Conservation (phyloP, 2,888 invertebrate genomes). For the Ramazzottius varieornatus region DNA sequence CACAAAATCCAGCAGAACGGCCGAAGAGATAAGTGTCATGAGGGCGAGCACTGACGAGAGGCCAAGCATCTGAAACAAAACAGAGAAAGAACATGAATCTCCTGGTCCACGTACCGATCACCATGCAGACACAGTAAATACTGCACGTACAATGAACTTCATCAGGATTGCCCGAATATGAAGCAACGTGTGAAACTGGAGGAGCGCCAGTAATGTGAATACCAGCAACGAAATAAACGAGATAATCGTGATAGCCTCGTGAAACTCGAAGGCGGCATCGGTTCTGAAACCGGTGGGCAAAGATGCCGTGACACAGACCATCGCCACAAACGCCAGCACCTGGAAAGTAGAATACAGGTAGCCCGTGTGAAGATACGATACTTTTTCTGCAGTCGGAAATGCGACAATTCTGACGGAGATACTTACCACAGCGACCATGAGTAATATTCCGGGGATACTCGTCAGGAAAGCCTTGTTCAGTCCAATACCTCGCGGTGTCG, state of each 20-base stretch:
- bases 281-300: background rate
- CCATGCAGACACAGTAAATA: too few relatives aligned
- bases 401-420: too few relatives aligned
- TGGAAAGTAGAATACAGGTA: background rate
- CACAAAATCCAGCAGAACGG: background rate
- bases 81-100: too few relatives aligned
- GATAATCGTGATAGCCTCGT: background rate
- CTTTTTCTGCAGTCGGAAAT: too few relatives aligned
- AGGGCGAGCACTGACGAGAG: background rate
- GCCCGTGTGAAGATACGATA: background rate
- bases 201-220: background rate
- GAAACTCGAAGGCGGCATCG: background rate
- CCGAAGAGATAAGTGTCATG: background rate
- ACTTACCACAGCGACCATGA: background rate
- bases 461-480: background rate
- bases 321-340: background rate
- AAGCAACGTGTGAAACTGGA: background rate
- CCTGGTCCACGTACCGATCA: too few relatives aligned
- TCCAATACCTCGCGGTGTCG: background rate
- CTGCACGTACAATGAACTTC: background rate
- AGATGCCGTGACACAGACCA: background rate
- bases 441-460: background rate
- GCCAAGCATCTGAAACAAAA: background rate
- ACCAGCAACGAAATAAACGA: background rate
- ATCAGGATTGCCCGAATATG: background rate